phyloP scores from a whole-genome alignment of 2,888 invertebrate species.

The Drosophila antonietae region DNA sequence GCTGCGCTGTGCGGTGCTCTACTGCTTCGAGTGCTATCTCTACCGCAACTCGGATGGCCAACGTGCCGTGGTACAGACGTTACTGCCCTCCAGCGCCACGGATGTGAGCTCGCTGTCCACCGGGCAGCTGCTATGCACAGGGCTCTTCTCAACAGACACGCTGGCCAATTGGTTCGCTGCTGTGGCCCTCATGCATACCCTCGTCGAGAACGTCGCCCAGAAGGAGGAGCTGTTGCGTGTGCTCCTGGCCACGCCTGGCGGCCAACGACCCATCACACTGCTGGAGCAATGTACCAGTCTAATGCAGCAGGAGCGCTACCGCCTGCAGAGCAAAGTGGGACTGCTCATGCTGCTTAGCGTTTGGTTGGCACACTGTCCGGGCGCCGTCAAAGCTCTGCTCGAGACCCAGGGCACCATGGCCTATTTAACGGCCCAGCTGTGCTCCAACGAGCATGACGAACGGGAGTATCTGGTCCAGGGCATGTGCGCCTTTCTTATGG shows the following conservation, averaged over 20 bases:
- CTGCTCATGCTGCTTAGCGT: conserved; percentile 95
- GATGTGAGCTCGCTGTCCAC: conserved; percentile 90
- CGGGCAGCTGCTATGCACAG: conserved; percentile 96
- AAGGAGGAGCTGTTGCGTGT: conserved; percentile 97
- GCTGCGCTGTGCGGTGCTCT: conserved; percentile 96
- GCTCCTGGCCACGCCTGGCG: conserved; percentile 93
- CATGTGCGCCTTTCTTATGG: conserved; percentile 95
- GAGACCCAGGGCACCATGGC: conserved; percentile 92
- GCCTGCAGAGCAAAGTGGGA: conserved; percentile 92
- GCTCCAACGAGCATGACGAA: conserved; percentile 94
- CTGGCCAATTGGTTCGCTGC: conserved; percentile 98
- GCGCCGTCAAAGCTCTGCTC: conserved; percentile 93
- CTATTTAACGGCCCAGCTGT: conserved; percentile 92
- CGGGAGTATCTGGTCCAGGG: conserved; percentile 95
- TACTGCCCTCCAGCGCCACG: conserved; percentile 93
- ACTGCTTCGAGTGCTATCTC: conserved; percentile 98
- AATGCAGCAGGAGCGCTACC: conserved; percentile 89
- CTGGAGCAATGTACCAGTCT: conserved; percentile 94
- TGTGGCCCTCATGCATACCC: conserved; percentile 94
- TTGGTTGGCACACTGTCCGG: conserved; percentile 94
- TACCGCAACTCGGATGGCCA: conserved; percentile 96
- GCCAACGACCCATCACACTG: conserved; percentile 94
- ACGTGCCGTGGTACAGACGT: conserved; percentile 94
- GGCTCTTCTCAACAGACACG: conserved; percentile 94
- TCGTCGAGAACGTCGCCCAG: conserved; percentile 93